These are phyloP conservation scores for Brachyopa scutellaris DNA, from an alignment of 2,888 invertebrate genomes.

Conservation along the genomic window DNA sequence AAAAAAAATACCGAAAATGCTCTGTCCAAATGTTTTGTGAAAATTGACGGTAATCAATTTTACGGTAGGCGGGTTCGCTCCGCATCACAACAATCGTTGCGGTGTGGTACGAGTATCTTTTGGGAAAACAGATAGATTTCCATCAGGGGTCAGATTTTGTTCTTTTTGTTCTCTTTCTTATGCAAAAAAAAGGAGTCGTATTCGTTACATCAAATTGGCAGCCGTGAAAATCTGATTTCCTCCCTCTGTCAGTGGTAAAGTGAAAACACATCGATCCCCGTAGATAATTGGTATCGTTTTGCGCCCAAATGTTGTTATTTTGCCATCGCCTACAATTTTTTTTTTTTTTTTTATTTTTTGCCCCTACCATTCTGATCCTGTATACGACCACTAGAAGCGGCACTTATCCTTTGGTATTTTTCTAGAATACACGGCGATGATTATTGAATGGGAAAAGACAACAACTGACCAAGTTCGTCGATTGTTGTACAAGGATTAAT, in stretches of 20 bases:
- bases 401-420: conserved; percentile 70
- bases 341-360: conserved; percentile 9
- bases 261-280: conserved; percentile 66
- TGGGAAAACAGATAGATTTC: conserved; percentile 59
- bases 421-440: conserved; percentile 27
- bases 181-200: conserved; percentile 55
- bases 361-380: background rate
- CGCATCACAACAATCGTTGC: conserved; percentile 57
- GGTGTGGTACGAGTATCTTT: conserved; percentile 38
- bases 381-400: conserved; percentile 34
- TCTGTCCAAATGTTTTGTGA: conserved; percentile 68
- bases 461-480: conserved; percentile 52
- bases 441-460: conserved; percentile 62
- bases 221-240: conserved; percentile 70
- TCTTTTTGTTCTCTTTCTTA: conserved; percentile 20
- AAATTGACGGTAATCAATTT: conserved; percentile 66
- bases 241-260: conserved; percentile 41
- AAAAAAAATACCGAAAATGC: background rate
- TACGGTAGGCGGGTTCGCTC: conserved; percentile 63
- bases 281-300: conserved; percentile 71
- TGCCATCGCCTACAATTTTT: conserved; percentile 49
- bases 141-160: conserved; percentile 43
- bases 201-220: conserved; percentile 72
- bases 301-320: conserved; percentile 66
- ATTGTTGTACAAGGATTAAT: conserved; percentile 71